Evolutionary conservation across 92 coral and sea anemone genomes (phyloP), one percentile per base, ranked within the genome.

Genomic region (Palythoa grandis): DNA sequence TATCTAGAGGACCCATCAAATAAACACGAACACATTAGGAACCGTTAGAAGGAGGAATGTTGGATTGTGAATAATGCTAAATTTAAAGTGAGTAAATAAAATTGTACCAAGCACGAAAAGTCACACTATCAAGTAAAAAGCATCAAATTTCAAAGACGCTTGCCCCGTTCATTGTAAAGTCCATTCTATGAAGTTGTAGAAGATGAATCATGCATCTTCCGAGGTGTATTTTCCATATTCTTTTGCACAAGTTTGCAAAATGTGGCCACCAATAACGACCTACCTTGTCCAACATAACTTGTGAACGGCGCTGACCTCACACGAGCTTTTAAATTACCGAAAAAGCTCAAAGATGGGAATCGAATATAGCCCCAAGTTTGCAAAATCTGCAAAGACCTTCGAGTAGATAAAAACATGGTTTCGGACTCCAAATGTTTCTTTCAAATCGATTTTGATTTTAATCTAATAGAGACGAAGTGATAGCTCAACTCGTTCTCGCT

Each of bases 251-350:
- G 10, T 52, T 72, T 40, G 76, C 15, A 72, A 43, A 53, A 76
- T 29, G 20, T 38, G 77, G 74, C 17, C 74, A 69, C 40, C 47
- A 76, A 58, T 9, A 25, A 11, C 6, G 53, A 76, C 82, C 82
- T 76, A 76, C 82, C 82, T 76, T 76, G 82, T 54, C 67, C 68
- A 52, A 54, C 82, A 76, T 24, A 76, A 76, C 68, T 76, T 76
- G 82, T 25, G 3, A 20, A 54, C 25, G 74, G 25, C 37, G 82
- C 50, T 76, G 67, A 25, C 25, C 67, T 54, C 37, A 52, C 67
- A 24, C 19, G 82, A 40, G 65, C 80, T 50, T 76, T 76, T 24
- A 76, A 3, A 52, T 76, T 29, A 54, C 63, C 9, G 37, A 23
- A 24, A 54, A 76, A 56, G 47, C 68, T 20, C 48, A 12, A 58